Evolutionary conservation across 1,140 invertebrate species (phyloP).

Genomic region (Palaemon carinicauda): DNA sequence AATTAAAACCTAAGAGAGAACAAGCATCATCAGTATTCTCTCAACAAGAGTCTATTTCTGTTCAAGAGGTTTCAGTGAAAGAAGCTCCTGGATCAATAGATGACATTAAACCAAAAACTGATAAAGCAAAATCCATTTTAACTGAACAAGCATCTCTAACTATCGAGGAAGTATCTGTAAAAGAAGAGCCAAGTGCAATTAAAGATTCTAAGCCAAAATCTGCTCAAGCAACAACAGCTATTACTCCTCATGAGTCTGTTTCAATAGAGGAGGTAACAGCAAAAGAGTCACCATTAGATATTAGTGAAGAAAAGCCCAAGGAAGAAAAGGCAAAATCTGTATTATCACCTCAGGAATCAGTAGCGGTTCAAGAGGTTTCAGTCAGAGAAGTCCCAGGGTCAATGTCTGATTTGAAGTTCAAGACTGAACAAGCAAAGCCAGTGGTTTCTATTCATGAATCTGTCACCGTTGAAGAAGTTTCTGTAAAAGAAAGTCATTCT

Average conservation of each 20-base stretch:
- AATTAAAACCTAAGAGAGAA: constrained; percentile 66
- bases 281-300: constrained; percentile 63
- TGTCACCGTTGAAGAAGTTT: constrained; percentile 31
- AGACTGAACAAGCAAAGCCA: constrained; percentile 67
- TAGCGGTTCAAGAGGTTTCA: constrained; percentile 30
- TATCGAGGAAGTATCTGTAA: constrained; percentile 33
- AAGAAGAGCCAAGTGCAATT: constrained; percentile 63
- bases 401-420: constrained; percentile 65
- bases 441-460: constrained; percentile 60
- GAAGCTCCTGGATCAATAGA: constrained; percentile 15
- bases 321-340: constrained; percentile 61
- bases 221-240: constrained; percentile 22
- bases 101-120: constrained; percentile 25
- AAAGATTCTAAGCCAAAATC: constrained; percentile 15
- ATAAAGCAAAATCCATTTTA: constrained; percentile 22
- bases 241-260: constrained; percentile 27
- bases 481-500: constrained; percentile 38
- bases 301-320: constrained; percentile 60
- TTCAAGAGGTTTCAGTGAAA: constrained; percentile 36
- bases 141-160: constrained; percentile 9
- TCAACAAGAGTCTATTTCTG: not conserved
- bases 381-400: constrained; percentile 68
- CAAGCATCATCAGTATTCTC: constrained; percentile 65
- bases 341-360: constrained; percentile 32
- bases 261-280: constrained; percentile 35